Conservation (phyloP, 2,113 vertebrate species). For the Cervus canadensis region DNA sequence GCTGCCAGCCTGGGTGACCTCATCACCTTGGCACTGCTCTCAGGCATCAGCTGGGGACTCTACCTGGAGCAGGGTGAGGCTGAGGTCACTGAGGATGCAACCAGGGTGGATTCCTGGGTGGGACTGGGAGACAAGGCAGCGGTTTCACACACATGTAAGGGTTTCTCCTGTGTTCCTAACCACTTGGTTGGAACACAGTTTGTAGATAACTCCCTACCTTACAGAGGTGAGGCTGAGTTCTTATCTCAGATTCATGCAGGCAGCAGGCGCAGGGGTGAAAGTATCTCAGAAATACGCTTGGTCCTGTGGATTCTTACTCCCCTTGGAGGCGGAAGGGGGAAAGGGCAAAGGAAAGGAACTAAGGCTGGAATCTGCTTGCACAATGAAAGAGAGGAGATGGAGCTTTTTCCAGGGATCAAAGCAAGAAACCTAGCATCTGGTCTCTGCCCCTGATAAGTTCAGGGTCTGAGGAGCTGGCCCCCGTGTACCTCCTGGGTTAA, state of each 20-base stretch:
- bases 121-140: background rate
- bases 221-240: background rate
- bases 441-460: background rate
- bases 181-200: background rate
- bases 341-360: background rate
- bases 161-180: background rate
- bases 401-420: background rate
- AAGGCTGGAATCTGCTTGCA: background rate
- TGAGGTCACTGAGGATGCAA: background rate
- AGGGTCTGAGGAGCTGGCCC: background rate
- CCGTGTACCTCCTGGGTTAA: background rate
- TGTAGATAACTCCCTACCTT: background rate
- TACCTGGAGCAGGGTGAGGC: conserved; percentile 92
- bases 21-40: conserved; percentile 95
- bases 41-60: conserved; percentile 95
- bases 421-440: background rate
- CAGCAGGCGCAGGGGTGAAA: too few species aligned
- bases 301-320: background rate
- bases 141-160: background rate
- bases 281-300: background rate
- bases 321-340: background rate
- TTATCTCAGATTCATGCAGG: background rate
- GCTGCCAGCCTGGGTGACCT: conserved; percentile 97
- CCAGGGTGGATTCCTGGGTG: background rate
- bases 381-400: background rate